Evolutionary conservation across 2,113 vertebrate species (phyloP).

Genomic region (Trematomus loennbergii): DNA sequence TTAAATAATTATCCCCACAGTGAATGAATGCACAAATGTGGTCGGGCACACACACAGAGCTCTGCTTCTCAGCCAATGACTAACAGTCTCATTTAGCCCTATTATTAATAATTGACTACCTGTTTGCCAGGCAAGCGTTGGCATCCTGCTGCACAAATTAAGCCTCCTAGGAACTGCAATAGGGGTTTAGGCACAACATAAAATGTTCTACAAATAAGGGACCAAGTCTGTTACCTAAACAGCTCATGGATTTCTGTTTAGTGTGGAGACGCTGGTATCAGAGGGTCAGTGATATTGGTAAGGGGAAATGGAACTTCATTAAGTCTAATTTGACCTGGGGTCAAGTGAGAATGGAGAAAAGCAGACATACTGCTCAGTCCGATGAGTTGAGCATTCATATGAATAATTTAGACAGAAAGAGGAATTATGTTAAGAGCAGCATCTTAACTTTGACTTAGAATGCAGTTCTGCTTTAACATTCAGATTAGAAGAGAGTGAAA

Average conservation of each 20-base stretch:
- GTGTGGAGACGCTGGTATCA: neutral
- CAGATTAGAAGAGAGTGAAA: neutral
- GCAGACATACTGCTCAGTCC: neutral
- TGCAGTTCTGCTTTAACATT: neutral
- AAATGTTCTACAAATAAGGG: conserved; percentile 1
- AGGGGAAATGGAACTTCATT: conserved; percentile 3
- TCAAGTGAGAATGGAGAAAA: neutral
- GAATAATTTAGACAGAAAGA: neutral
- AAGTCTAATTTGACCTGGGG: neutral
- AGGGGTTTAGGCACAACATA: neutral
- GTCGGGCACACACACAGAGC: conserved; percentile 17
- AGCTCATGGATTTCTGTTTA: neutral
- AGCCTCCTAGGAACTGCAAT: conserved; percentile 5
- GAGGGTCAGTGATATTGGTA: neutral
- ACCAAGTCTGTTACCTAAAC: neutral
- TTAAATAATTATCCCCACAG: conserved; percentile 60
- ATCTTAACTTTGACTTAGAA: neutral
- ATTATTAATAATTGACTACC: conserved; percentile 61
- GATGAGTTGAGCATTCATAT: neutral
- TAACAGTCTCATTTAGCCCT: conserved; percentile 56
- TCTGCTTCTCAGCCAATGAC: conserved; percentile 37
- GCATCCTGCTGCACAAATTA: conserved; percentile 56
- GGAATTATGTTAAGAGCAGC: neutral
- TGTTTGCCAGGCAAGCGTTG: conserved; percentile 43
- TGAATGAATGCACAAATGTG: conserved; percentile 34